These are phyloP conservation scores for Prorops nasuta DNA, from an alignment of 1,140 invertebrate species.

Conservation along the genomic window DNA sequence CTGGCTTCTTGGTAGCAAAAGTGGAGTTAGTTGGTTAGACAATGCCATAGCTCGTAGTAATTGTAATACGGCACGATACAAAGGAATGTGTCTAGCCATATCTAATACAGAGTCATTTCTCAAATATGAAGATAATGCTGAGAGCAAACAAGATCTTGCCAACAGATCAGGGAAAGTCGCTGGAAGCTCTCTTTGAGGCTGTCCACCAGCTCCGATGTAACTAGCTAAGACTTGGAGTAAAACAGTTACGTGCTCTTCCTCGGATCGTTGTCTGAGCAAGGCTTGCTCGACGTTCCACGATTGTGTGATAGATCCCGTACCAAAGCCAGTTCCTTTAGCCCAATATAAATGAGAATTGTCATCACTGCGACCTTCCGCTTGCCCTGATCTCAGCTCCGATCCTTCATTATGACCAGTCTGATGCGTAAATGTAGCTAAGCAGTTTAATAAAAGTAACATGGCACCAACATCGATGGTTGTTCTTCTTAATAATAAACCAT, in stretches of 20 bases:
- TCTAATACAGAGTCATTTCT: constrained; percentile 94
- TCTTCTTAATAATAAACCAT: constrained; percentile 73
- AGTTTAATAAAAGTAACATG: constrained; percentile 79
- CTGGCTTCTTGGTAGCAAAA: constrained; percentile 63
- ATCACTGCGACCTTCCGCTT: constrained; percentile 51
- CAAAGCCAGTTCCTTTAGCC: constrained; percentile 94
- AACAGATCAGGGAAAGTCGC: constrained; percentile 73
- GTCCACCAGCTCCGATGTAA: constrained; percentile 73
- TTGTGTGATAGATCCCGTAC: constrained; percentile 91
- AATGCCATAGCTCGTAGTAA: constrained; percentile 77
- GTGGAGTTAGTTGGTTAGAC: constrained; percentile 64
- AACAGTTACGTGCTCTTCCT: constrained; percentile 90
- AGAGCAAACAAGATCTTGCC: constrained; percentile 78
- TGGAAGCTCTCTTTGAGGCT: constrained; percentile 61
- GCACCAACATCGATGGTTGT: constrained; percentile 82
- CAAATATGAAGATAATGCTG: constrained; percentile 87
- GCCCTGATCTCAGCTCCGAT: constrained; percentile 24
- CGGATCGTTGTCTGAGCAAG: constrained; percentile 79
- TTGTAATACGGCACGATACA: constrained; percentile 82
- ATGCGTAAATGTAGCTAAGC: constrained; percentile 86
- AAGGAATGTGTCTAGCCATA: constrained; percentile 90
- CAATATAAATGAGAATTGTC: constrained; percentile 88
- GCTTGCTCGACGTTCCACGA: constrained; percentile 96
- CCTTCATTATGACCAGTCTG: constrained; percentile 59
- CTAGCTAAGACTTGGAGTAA: constrained; percentile 77